phyloP scores from a whole-genome alignment of 2,797 vertebrate genomes.

The Dermochelys coriacea region DNA sequence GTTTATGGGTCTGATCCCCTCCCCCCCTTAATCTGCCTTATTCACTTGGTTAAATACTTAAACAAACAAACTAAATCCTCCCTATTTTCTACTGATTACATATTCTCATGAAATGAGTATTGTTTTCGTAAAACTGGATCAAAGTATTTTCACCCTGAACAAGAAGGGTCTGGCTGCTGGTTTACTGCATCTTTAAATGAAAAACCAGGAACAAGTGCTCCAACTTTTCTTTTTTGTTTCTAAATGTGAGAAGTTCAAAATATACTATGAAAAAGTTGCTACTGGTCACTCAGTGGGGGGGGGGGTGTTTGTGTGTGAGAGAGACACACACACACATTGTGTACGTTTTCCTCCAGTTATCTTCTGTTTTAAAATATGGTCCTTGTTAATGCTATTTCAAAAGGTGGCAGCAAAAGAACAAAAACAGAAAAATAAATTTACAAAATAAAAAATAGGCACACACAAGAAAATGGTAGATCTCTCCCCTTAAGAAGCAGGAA shows the following conservation, averaged over 20 bases:
- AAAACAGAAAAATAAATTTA: slow-evolving; percentile 31
- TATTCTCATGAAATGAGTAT: slow-evolving; percentile 65
- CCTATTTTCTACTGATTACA: slow-evolving; percentile 77
- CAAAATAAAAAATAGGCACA: not conserved
- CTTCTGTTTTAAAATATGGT: slow-evolving; percentile 56
- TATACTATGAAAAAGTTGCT: slow-evolving; percentile 46
- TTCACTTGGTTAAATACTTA: slow-evolving; percentile 84
- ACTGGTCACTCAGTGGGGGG: not conserved
- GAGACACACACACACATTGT: not conserved
- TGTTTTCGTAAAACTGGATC: slow-evolving; percentile 75
- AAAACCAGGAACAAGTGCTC: slow-evolving; percentile 45
- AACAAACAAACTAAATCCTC: slow-evolving; percentile 80
- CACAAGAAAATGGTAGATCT: not conserved
- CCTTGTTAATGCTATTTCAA: slow-evolving; percentile 56
- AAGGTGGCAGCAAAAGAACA: slow-evolving; percentile 36
- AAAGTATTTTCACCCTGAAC: slow-evolving; percentile 56
- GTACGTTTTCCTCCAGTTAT: slow-evolving; percentile 27
- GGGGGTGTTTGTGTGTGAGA: not conserved
- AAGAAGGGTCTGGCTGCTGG: slow-evolving; percentile 45
- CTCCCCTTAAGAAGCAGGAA: not conserved
- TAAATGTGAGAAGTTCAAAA: slow-evolving; percentile 34
- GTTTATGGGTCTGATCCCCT: slow-evolving; percentile 95
- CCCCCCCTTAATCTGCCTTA: slow-evolving; percentile 82
- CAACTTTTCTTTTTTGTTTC: slow-evolving; percentile 41
- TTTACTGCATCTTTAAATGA: not conserved